Base-by-base conservation (phyloP, 2,888 invertebrate genomes). In the Portevinia maculata region DNA sequence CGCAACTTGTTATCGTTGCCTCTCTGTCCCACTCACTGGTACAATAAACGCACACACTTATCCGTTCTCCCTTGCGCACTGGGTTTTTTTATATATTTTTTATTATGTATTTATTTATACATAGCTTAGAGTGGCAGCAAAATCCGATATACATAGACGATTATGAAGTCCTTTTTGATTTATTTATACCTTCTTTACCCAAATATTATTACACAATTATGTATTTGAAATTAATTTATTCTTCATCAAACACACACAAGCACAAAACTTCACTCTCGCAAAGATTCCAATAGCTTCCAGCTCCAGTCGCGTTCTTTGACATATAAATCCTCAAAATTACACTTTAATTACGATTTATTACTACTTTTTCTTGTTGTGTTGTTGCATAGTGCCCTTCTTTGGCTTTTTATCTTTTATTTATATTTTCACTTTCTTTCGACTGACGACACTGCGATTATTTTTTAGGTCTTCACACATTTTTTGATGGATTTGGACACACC, bases 61-160 rank as follows among this genome's bases (percentile, higher is more conserved):
- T 48, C 83, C 71, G 55, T 53, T 78, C 78, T 73, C 44, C 65
- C 76, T 83, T 78, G 83, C 83, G 83, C 83, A 78, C 65, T 83
- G 37, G 24, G 37, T 50, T 57, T 52, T 74, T 32, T 11, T 28
- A 60, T 59, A 9, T 19, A 11, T 13, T 30, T 34, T 44, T 9
- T 8, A 57, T 37, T 39, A 37, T 19, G 5, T 15, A 9, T 41
- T 44, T 55, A 24, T 75, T 64, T 39, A 7, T 39, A 39, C 7
- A n/a, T n/a, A n/a, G n/a, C n/a, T n/a, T n/a, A n/a, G n/a, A n/a
- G n/a, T n/a, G n/a, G n/a, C n/a, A n/a, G n/a, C n/a, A n/a, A n/a
- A n/a, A n/a, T n/a, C n/a, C n/a, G n/a, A n/a, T n/a, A n/a, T n/a
- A n/a, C n/a, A n/a, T n/a, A n/a, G n/a, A n/a, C n/a, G n/a, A n/a